These are phyloP conservation scores for Lytechinus variegatus DNA, from an alignment of 35 echinoderm and acorn worm species.

Conservation along the genomic window DNA sequence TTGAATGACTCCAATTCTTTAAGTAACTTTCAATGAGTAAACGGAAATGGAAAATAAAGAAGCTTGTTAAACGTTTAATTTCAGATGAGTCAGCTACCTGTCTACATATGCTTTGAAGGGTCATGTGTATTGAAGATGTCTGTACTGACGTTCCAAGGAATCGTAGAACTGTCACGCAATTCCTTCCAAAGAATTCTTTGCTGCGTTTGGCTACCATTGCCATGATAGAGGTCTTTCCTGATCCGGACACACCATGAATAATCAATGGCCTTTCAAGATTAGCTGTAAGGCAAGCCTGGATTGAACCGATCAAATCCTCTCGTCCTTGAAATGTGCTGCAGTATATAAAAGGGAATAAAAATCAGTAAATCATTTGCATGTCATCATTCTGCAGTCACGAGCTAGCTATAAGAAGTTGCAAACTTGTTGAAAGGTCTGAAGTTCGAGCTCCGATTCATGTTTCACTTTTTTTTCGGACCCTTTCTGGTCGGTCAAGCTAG, in stretches of 20 bases:
- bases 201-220: constrained; percentile 74
- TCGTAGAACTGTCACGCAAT: constrained; percentile 65
- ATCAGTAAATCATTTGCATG: no score
- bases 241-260: constrained; percentile 84
- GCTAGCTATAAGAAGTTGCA: no score
- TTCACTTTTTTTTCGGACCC: no score
- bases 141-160: constrained; percentile 80
- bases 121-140: constrained; percentile 69
- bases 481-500: no score
- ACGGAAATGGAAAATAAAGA: background rate
- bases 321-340: constrained; percentile 71
- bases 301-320: constrained; percentile 55
- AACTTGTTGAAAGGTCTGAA: no score
- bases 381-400: no score
- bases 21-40: constrained; percentile 10
- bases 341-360: background rate
- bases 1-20: background rate
- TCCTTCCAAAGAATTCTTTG: constrained; percentile 39
- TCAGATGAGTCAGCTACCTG: constrained; percentile 62
- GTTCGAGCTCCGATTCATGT: no score
- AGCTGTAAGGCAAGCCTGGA: constrained; percentile 24
- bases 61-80: background rate
- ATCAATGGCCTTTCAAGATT: constrained; percentile 70
- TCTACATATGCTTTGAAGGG: constrained; percentile 62
- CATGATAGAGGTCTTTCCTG: constrained; percentile 89